A percentile compares a stretch with the other conserved stretches of the same genome.
Evolutionary conservation across 2,113 vertebrate species (phyloP).

Genomic region (Calidris pygmaea): DNA sequence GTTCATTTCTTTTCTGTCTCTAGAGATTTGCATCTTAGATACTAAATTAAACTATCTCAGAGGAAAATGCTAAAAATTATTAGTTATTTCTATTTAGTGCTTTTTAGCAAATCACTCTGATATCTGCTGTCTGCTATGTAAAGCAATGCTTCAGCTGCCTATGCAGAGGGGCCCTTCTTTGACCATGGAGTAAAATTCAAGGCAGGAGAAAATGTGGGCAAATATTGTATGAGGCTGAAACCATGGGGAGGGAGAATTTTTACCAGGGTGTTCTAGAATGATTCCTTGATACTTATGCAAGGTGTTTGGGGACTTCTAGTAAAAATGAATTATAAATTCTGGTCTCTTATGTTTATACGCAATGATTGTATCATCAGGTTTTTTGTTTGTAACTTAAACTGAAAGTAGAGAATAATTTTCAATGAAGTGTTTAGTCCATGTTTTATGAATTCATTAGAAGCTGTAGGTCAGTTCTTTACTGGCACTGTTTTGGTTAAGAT

Average conservation of each 20-base stretch:
- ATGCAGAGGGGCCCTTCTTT: not conserved
- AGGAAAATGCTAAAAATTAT: not conserved
- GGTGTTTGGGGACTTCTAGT: not conserved
- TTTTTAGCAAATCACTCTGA: not conserved
- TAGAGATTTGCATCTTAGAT: not conserved
- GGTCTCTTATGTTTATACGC: not conserved
- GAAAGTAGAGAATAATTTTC: not conserved
- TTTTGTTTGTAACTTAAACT: not conserved
- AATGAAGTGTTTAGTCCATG: rapidly evolving
- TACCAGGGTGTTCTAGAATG: not conserved
- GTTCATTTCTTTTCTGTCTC: not conserved
- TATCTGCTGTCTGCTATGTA: not conserved
- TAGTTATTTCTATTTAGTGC: not conserved
- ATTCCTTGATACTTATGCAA: not conserved
- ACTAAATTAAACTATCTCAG: not conserved
- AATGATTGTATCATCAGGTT: not conserved
- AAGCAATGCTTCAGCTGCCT: not conserved
- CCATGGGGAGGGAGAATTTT: not conserved
- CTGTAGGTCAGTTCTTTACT: not conserved
- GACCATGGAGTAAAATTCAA: not conserved
- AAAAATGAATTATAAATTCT: not conserved
- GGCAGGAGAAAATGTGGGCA: not conserved
- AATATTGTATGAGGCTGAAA: not conserved
- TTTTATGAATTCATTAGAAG: not conserved
- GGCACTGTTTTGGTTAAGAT: not conserved